Evolutionary conservation across 2,888 invertebrate species (phyloP).

Genomic region (Stenodera caucasica): DNA sequence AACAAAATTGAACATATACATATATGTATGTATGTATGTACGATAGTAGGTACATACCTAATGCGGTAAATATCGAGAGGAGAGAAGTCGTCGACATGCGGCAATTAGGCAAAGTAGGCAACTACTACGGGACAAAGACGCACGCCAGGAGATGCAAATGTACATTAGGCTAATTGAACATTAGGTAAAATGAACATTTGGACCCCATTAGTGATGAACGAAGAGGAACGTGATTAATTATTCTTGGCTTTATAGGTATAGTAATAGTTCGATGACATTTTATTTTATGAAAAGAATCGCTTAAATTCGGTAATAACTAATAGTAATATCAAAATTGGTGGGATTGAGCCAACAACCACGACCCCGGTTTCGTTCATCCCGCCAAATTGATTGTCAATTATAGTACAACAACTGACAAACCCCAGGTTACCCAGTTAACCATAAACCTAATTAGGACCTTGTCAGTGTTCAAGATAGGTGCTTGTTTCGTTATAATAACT

Average conservation of each 20-base stretch:
- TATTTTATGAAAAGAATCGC: constrained; percentile 43
- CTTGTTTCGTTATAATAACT: neutral
- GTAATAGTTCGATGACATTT: neutral
- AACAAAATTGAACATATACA: constrained; percentile 27
- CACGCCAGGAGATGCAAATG: constrained; percentile 54
- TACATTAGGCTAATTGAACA: constrained; percentile 60
- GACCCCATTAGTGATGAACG: constrained; percentile 55
- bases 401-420: constrained; percentile 28
- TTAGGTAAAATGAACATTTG: constrained; percentile 58
- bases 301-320: constrained; percentile 46
- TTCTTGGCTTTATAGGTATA: constrained; percentile 39
- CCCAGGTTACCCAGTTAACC: constrained; percentile 29
- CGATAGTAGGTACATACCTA: no score
- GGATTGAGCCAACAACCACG: no score
- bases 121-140: constrained; percentile 49
- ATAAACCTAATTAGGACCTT: constrained; percentile 34
- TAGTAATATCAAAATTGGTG: constrained; percentile 37
- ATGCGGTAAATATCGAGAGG: constrained; percentile 39
- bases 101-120: constrained; percentile 56
- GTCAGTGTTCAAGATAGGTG: constrained; percentile 16
- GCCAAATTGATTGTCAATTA: constrained; percentile 34
- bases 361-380: constrained; percentile 31
- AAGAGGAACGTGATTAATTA: constrained; percentile 55
- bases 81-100: constrained; percentile 44
- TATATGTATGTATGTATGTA: no score